phyloP scores from a whole-genome alignment of 2,888 invertebrate genomes.

The Troides aeacus region DNA sequence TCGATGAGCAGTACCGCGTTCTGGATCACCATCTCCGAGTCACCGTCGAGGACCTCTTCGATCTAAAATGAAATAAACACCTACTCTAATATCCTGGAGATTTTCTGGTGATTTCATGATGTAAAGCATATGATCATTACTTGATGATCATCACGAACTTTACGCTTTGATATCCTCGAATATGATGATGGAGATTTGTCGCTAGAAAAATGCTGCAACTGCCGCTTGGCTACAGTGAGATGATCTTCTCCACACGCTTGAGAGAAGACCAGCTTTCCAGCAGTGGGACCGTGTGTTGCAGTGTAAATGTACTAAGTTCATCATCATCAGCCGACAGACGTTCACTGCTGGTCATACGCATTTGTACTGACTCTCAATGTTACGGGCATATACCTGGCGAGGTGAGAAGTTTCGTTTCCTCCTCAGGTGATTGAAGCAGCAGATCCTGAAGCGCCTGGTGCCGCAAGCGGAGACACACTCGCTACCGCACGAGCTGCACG shows the following conservation, averaged over 20 bases:
- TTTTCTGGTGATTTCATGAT: neutral
- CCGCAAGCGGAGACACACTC: conserved; percentile 85
- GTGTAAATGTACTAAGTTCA: neutral
- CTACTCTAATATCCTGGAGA: too few relatives aligned
- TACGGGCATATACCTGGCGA: too few relatives aligned
- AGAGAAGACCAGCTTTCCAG: too few relatives aligned
- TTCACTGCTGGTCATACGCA: too few relatives aligned
- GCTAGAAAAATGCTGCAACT: too few relatives aligned
- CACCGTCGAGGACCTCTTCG: neutral
- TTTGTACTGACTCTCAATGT: too few relatives aligned
- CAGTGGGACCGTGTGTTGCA: neutral
- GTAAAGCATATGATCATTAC: neutral
- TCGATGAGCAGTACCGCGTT: neutral
- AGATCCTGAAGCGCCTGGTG: conserved; percentile 84
- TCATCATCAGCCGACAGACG: neutral
- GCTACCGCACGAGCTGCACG: conserved; percentile 84
- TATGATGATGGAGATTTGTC: too few relatives aligned
- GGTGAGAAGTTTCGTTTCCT: conserved; percentile 65
- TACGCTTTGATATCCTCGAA: too few relatives aligned
- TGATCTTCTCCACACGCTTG: too few relatives aligned
- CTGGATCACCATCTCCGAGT: neutral
- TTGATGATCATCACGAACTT: neutral
- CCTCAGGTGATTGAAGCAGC: conserved; percentile 87
- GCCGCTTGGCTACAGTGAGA: too few relatives aligned
- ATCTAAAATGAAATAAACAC: neutral